These are phyloP conservation scores for Cyprinella venusta DNA, from an alignment of 2,797 vertebrate genomes.

Conservation along the genomic window DNA sequence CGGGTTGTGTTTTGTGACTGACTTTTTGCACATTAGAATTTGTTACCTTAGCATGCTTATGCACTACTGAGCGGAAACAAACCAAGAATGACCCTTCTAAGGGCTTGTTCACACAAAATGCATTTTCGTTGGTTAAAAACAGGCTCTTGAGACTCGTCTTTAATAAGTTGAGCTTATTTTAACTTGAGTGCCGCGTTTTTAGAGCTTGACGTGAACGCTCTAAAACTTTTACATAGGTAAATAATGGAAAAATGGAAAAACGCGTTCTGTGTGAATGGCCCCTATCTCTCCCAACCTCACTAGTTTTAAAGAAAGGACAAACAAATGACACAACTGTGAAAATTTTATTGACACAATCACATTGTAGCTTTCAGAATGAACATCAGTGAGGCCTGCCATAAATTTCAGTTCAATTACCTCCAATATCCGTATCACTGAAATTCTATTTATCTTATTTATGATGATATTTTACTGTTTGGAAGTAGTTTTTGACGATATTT, in stretches of 20 bases:
- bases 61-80: conserved; percentile 23
- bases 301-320: not conserved
- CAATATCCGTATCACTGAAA: not conserved
- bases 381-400: not conserved
- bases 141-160: too few species aligned
- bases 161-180: too few species aligned
- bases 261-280: too few species aligned
- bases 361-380: conserved; percentile 22
- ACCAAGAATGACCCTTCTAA: conserved; percentile 38
- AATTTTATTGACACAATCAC: not conserved
- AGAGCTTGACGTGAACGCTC: too few species aligned
- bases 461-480: not conserved
- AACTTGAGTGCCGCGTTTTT: too few species aligned
- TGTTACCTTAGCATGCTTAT: not conserved
- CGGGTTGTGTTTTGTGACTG: not conserved
- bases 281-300: not conserved
- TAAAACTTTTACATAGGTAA: too few species aligned
- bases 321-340: conserved; percentile 10
- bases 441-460: conserved; percentile 15
- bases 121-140: too few species aligned
- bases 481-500: not conserved
- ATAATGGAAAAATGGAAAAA: too few species aligned
- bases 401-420: conserved; percentile 9
- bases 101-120: too few species aligned
- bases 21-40: conserved; percentile 27